These are phyloP conservation scores for Drosophila helvetica DNA, from an alignment of 2,888 invertebrate genomes.

Conservation along the genomic window DNA sequence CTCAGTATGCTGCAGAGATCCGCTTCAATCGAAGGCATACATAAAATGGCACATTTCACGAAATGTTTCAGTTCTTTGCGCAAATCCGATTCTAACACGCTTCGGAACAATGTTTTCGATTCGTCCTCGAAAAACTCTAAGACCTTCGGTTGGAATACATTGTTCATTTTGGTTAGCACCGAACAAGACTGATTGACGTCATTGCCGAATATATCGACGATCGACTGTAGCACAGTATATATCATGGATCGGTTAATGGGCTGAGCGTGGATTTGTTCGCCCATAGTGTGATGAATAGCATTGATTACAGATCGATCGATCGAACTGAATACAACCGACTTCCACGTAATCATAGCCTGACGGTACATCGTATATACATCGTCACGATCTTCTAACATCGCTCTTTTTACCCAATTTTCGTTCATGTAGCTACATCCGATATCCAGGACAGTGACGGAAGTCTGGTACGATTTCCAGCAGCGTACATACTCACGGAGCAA, in stretches of 20 bases:
- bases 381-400: neutral
- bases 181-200: slow-evolving; percentile 5
- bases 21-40: slow-evolving; percentile 5
- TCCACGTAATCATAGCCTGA: slow-evolving; percentile 18
- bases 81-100: neutral
- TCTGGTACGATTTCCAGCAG: neutral
- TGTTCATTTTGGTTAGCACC: slow-evolving; percentile 11
- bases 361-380: slow-evolving; percentile 7
- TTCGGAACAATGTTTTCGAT: neutral
- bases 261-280: neutral
- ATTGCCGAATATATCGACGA: slow-evolving; percentile 21
- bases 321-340: neutral
- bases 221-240: slow-evolving; percentile 11
- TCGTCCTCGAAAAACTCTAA: slow-evolving; percentile 6
- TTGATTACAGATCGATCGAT: neutral
- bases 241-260: neutral
- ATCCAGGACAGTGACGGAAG: slow-evolving; percentile 6
- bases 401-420: slow-evolving; percentile 17
- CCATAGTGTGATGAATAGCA: slow-evolving; percentile 5
- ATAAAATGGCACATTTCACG: slow-evolving; percentile 17
- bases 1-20: neutral
- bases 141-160: slow-evolving; percentile 2
- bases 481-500: neutral
- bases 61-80: slow-evolving; percentile 3
- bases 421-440: slow-evolving; percentile 5